Percentiles rank a stretch among this genome's conserved stretches.
phyloP scores from a whole-genome alignment of 2,888 invertebrate species.

The Invenusta paracnida region DNA sequence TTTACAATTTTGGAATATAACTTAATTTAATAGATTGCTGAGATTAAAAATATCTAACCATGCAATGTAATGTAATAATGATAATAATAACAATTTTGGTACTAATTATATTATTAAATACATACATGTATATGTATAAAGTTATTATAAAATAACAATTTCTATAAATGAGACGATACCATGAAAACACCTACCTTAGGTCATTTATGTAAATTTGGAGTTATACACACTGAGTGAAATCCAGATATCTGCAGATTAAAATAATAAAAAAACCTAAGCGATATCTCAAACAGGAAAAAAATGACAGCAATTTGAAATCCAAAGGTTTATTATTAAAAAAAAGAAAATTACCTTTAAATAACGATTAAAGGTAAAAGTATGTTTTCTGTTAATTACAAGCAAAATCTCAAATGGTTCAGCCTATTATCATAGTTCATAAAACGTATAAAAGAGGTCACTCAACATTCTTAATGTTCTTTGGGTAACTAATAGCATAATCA shows the following conservation, averaged over 20 bases:
- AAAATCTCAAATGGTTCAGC: background rate
- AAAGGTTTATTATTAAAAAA: background rate
- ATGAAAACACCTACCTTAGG: slow-evolving; percentile 17
- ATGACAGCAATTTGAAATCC: slow-evolving; percentile 20
- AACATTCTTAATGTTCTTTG: background rate
- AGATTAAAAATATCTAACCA: no score
- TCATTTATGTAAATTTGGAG: background rate
- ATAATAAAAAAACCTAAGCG: slow-evolving; percentile 29
- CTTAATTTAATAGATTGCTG: no score
- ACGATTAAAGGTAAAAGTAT: slow-evolving; percentile 15
- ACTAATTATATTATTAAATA: no score
- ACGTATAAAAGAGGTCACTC: background rate
- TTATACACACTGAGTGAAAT: slow-evolving; percentile 26
- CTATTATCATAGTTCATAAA: background rate
- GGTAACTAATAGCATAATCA: background rate
- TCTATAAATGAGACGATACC: slow-evolving; percentile 9
- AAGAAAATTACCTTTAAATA: background rate
- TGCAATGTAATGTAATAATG: no score
- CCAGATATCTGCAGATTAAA: slow-evolving; percentile 21
- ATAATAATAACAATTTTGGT: no score
- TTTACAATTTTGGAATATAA: no score
- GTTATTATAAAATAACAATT: background rate
- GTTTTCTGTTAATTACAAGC: slow-evolving; percentile 29
- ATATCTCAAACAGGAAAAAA: slow-evolving; percentile 28
- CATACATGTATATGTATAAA: background rate